Evolutionary conservation across 35 echinoderm and acorn worm species (phyloP).

Genomic region (Lytechinus pictus): DNA sequence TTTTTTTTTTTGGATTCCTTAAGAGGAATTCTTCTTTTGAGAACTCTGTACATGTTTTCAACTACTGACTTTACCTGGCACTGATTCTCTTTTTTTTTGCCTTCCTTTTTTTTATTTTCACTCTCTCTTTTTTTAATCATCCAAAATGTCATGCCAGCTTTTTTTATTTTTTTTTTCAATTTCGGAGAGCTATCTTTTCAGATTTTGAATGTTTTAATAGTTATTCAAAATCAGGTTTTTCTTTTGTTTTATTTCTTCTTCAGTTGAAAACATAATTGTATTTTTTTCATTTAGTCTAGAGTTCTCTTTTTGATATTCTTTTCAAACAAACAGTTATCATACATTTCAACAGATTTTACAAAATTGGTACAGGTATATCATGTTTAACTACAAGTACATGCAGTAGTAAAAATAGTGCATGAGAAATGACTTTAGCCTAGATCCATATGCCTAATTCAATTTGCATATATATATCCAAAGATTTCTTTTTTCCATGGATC

Average conservation of each 20-base stretch:
- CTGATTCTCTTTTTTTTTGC: neutral
- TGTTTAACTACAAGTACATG: neutral
- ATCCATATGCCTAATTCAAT: neutral
- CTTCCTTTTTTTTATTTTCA: neutral
- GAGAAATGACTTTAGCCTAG: neutral
- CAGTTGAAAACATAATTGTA: neutral
- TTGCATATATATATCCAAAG: neutral
- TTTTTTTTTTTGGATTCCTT: neutral
- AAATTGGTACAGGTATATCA: neutral
- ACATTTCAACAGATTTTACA: neutral
- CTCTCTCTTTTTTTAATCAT: neutral
- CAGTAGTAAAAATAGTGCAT: neutral
- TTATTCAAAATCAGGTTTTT: neutral
- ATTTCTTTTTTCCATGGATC: neutral
- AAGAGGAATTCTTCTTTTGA: neutral
- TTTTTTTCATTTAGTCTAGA: neutral
- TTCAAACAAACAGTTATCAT: neutral
- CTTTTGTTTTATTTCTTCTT: neutral
- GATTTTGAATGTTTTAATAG: neutral
- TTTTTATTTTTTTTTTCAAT: neutral
- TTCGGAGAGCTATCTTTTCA: neutral
- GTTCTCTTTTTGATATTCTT: neutral
- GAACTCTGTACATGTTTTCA: constrained; percentile 18
- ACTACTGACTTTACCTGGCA: neutral
- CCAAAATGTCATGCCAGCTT: neutral